A percentile compares a stretch with the other conserved stretches of the same genome.
Conservation (phyloP, 2,113 vertebrate genomes). For the Sprattus sprattus region DNA sequence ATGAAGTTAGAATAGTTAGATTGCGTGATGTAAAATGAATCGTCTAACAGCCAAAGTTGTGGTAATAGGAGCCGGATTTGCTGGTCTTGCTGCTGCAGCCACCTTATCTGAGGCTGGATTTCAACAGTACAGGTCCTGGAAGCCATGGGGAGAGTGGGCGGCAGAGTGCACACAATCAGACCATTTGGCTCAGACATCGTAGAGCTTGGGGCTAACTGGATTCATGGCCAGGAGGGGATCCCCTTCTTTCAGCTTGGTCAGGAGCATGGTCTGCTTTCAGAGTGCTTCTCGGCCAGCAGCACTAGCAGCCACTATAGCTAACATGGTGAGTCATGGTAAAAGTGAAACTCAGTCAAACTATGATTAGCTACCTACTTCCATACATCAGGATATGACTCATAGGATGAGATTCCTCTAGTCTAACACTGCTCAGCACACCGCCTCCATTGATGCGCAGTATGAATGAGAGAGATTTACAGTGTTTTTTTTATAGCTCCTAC, state of each 20-base stretch:
- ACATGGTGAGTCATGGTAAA: too few species aligned
- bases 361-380: too few species aligned
- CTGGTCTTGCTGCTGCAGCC: constrained; percentile 55
- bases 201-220: constrained; percentile 61
- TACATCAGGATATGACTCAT: too few species aligned
- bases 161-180: constrained; percentile 51
- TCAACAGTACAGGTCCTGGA: constrained; percentile 52
- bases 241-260: constrained; percentile 55
- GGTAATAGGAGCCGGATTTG: constrained; percentile 59
- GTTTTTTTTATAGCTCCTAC: too few species aligned
- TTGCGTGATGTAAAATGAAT: background rate
- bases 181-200: constrained; percentile 54
- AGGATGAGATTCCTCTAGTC: too few species aligned
- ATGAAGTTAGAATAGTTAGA: background rate
- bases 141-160: constrained; percentile 52
- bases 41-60: constrained; percentile 41
- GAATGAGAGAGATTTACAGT: too few species aligned
- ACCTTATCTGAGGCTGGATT: constrained; percentile 50
- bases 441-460: too few species aligned
- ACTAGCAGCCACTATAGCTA: too few species aligned
- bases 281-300: constrained; percentile 19
- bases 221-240: constrained; percentile 58
- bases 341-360: too few species aligned
- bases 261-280: constrained; percentile 50
- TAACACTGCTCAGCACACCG: too few species aligned